A percentile compares a stretch with the other conserved stretches of the same genome.
Conservation (phyloP, 2,888 invertebrate genomes). For the Melanotus villosus region DNA sequence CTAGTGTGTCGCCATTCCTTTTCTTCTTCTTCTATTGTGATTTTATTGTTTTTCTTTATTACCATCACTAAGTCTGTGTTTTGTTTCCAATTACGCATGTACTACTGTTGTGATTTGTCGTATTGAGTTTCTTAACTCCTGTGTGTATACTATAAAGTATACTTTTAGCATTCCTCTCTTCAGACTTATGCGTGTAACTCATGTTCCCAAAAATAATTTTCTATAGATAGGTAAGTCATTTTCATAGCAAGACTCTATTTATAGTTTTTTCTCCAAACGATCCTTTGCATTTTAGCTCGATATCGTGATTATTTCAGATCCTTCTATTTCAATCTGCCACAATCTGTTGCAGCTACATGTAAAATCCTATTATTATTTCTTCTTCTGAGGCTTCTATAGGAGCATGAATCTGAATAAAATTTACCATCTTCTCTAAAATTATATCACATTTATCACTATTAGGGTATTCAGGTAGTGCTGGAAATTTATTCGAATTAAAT, state of each 20-base stretch:
- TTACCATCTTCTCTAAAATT: no score
- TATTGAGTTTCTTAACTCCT: neutral
- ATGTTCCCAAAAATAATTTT: neutral
- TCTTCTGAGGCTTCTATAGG: no score
- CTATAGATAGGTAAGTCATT: neutral
- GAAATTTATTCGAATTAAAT: no score
- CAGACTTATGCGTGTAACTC: no score
- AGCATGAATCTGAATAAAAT: no score
- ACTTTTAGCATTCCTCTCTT: no score
- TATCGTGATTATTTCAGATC: neutral
- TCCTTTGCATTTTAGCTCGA: neutral
- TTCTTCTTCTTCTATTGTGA: neutral
- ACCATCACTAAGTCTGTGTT: slow-evolving; percentile 1
- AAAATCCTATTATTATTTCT: no score
- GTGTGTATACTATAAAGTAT: neutral
- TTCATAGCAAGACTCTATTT: neutral
- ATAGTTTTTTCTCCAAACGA: neutral
- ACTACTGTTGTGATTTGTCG: neutral
- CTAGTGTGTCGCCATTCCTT: neutral
- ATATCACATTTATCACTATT: no score
- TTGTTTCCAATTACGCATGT: neutral
- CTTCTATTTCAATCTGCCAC: no score
- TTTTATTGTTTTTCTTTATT: neutral
- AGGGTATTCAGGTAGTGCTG: no score
- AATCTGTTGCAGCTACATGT: no score